Evolutionary conservation across 2,888 invertebrate genomes (phyloP).

Genomic region (Tachina lurida): DNA sequence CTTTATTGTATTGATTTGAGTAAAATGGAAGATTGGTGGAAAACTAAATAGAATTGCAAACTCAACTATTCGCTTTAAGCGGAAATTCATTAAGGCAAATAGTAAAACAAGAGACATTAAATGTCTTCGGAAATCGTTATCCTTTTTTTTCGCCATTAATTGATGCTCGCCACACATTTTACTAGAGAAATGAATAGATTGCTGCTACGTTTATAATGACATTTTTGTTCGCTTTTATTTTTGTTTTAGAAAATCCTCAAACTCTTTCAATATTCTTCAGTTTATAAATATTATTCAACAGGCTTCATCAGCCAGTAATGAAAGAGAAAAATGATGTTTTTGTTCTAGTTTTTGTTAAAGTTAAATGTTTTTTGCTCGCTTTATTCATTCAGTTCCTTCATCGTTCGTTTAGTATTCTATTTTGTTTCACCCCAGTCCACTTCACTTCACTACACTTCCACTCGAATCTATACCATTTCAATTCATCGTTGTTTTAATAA

Average conservation of each 20-base stretch:
- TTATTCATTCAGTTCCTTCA: constrained; percentile 19
- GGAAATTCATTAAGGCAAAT: constrained; percentile 67
- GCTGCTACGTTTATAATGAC: constrained; percentile 53
- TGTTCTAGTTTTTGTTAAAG: constrained; percentile 30
- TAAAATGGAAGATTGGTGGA: too few relatives aligned
- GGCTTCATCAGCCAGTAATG: constrained; percentile 45
- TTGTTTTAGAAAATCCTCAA: constrained; percentile 18
- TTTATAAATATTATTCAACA: constrained; percentile 61
- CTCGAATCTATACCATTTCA: constrained; percentile 44
- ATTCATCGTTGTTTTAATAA: constrained; percentile 65
- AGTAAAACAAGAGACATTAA: constrained; percentile 40
- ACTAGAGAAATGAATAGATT: constrained; percentile 50
- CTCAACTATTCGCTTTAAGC: constrained; percentile 47
- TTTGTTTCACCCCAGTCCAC: constrained; percentile 23
- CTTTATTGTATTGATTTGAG: too few relatives aligned
- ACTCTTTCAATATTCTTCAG: constrained; percentile 45
- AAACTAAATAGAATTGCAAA: background rate
- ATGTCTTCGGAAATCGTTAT: constrained; percentile 70
- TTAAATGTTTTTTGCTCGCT: constrained; percentile 15
- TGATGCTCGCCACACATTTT: constrained; percentile 66
- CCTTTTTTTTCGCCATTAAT: constrained; percentile 65
- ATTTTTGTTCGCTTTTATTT: constrained; percentile 43
- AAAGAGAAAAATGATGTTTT: constrained; percentile 10
- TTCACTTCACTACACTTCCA: constrained; percentile 5
- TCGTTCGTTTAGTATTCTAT: constrained; percentile 40